These are phyloP conservation scores for Pteria penguin DNA, from an alignment of 2,888 invertebrate species.

Conservation along the genomic window DNA sequence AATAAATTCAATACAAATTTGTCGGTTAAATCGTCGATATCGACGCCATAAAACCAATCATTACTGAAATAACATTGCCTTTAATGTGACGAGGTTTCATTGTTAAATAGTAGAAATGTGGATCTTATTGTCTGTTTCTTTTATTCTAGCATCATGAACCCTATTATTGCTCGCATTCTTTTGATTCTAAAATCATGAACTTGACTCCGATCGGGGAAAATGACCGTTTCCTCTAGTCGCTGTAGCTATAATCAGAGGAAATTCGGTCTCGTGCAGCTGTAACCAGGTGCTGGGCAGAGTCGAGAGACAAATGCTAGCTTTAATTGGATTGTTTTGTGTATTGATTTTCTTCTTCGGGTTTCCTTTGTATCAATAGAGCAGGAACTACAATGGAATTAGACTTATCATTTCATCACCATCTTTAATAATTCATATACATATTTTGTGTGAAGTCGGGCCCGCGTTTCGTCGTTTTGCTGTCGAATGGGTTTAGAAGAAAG, in stretches of 20 bases:
- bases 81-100: not conserved
- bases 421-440: not conserved
- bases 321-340: slow-evolving; percentile 25
- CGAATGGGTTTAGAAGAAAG: no score
- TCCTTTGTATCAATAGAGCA: not conserved
- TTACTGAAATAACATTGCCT: not conserved
- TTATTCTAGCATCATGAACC: no score
- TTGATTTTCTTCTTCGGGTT: slow-evolving; percentile 6
- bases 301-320: not conserved
- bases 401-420: not conserved
- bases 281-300: not conserved
- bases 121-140: no score
- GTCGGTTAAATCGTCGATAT: not conserved
- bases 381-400: not conserved
- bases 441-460: no score
- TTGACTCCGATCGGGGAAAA: not conserved
- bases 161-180: no score
- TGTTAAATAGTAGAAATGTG: not conserved
- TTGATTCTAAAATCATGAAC: not conserved
- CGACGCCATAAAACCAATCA: not conserved
- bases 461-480: no score
- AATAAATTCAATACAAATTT: not conserved
- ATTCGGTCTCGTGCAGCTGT: not conserved
- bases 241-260: no score
- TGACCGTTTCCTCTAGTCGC: not conserved